These are phyloP conservation scores for Pheosia tremula DNA, from an alignment of 2,888 invertebrate species.

Conservation along the genomic window DNA sequence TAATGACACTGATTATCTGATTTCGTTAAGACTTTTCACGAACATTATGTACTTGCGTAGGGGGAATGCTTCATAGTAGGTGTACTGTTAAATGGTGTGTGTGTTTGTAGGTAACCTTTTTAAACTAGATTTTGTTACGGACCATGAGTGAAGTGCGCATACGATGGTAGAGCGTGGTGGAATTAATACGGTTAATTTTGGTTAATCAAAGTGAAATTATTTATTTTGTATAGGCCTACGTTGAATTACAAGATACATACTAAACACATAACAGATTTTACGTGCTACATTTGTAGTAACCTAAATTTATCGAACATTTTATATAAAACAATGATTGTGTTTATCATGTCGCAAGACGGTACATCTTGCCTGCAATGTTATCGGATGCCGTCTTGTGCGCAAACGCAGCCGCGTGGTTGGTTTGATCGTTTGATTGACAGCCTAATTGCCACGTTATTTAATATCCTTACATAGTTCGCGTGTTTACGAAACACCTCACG, in stretches of 20 bases:
- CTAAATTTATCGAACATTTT: background rate
- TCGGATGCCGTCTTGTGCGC: constrained; percentile 15
- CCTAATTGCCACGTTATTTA: constrained; percentile 27
- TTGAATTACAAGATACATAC: too few species aligned
- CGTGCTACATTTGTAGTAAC: background rate
- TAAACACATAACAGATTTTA: background rate
- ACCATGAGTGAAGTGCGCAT: too few species aligned
- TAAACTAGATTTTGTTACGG: too few species aligned
- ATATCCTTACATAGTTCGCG: constrained; percentile 28
- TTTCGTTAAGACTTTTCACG: background rate
- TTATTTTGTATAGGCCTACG: too few species aligned
- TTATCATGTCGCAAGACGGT: too few species aligned
- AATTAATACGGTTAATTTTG: too few species aligned
- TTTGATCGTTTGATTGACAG: constrained; percentile 31
- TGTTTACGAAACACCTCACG: constrained; percentile 12
- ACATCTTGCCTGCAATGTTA: too few species aligned
- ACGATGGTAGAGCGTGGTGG: too few species aligned
- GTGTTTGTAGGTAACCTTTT: too few species aligned
- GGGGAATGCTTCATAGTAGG: too few species aligned
- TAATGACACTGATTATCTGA: background rate
- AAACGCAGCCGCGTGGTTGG: constrained; percentile 28
- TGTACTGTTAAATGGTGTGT: too few species aligned
- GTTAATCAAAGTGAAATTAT: too few species aligned
- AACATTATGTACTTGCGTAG: background rate
- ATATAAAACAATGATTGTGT: background rate